Evolutionary conservation across 2,113 vertebrate species (phyloP).

Genomic region (Cyprinodon brontotheroides): DNA sequence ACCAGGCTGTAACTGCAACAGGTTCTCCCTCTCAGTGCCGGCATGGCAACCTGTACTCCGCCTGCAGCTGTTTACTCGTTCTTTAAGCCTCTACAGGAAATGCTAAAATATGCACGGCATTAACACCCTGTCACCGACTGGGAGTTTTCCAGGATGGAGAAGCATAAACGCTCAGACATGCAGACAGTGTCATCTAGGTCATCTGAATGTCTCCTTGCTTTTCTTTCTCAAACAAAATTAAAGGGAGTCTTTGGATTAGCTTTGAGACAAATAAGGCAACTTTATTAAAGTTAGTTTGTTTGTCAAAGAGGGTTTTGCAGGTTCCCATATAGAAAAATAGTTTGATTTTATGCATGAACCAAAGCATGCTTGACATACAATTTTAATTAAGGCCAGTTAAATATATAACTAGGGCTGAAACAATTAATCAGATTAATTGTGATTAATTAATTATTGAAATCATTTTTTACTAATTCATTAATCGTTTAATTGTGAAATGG

Average conservation of each 20-base stretch:
- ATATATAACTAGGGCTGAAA: too few species aligned
- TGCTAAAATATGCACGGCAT: neutral
- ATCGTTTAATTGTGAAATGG: too few species aligned
- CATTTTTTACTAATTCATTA: too few species aligned
- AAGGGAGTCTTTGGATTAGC: constrained; percentile 1
- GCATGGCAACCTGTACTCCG: neutral
- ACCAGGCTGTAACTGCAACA: neutral
- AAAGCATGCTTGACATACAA: too few species aligned
- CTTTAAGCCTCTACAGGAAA: neutral
- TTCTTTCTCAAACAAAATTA: neutral
- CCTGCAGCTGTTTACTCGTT: neutral
- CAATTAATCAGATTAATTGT: too few species aligned
- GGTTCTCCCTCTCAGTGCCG: neutral
- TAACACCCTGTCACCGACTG: neutral
- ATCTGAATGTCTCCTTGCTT: constrained; percentile 26
- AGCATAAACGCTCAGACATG: neutral
- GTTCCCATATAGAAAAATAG: neutral
- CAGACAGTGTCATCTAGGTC: constrained; percentile 24
- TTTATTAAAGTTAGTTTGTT: constrained; percentile 26
- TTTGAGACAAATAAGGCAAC: constrained; percentile 8
- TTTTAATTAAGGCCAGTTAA: too few species aligned
- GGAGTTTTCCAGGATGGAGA: neutral
- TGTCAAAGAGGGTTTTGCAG: neutral
- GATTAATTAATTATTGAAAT: too few species aligned
- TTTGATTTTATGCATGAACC: too few species aligned